Percentiles rank a stretch among this genome's conserved stretches.
Conservation (phyloP, 2,113 vertebrate species). For the Merops nubicus region DNA sequence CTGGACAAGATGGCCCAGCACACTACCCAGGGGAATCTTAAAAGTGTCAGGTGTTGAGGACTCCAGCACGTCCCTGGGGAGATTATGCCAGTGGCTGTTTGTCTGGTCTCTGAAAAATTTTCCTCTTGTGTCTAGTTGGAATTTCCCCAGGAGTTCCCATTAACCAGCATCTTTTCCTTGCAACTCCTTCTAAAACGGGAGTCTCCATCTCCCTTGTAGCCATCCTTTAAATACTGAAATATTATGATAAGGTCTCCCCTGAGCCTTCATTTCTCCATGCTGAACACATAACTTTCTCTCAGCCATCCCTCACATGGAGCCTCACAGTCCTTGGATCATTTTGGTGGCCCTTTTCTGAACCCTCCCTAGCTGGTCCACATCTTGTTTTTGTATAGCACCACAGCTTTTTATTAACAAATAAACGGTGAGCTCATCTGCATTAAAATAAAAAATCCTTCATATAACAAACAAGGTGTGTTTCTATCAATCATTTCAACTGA, state of each 20-base stretch:
- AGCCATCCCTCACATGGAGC: neutral
- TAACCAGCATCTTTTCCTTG: fast-evolving
- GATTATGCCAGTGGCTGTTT: neutral
- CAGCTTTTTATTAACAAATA: neutral
- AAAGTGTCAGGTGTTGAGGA: fast-evolving
- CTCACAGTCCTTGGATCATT: no score
- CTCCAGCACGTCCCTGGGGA: neutral
- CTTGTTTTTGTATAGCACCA: neutral
- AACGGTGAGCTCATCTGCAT: fast-evolving
- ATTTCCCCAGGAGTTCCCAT: neutral
- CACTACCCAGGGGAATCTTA: neutral
- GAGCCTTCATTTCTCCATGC: neutral
- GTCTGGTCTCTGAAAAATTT: neutral
- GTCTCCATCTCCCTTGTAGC: neutral
- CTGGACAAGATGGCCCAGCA: neutral
- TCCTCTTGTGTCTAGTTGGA: neutral
- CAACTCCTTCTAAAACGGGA: neutral
- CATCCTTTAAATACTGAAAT: neutral
- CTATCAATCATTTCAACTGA: neutral
- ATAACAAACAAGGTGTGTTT: neutral
- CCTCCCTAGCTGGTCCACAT: neutral
- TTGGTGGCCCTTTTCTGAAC: neutral
- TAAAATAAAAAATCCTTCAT: neutral
- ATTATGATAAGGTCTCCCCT: neutral
- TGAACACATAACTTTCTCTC: neutral